Evolutionary conservation across 2,888 invertebrate species (phyloP).

Genomic region (Caenorhabditis sp.): DNA sequence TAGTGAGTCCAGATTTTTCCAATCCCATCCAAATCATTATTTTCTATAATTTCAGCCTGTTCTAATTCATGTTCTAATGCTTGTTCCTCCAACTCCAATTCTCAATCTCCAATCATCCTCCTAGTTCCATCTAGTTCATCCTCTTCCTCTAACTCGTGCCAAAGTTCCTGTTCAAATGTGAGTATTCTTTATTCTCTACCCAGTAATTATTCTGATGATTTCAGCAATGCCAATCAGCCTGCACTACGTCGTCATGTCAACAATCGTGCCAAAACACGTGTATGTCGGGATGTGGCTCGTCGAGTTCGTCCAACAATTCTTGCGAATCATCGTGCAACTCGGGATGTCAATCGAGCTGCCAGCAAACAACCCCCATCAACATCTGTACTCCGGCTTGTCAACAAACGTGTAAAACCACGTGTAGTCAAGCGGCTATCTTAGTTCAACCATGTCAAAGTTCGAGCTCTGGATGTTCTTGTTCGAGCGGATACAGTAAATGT

Average conservation of each 20-base stretch:
- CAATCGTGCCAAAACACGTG: conserved; percentile 39
- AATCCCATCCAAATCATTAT: neutral
- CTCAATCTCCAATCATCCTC: neutral
- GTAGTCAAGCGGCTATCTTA: conserved; percentile 19
- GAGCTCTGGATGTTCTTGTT: neutral
- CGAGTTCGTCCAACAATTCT: conserved; percentile 6
- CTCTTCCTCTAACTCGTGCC: neutral
- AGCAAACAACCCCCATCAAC: conserved; percentile 19
- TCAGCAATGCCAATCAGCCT: conserved; percentile 32
- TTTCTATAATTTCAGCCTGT: conserved; percentile 10
- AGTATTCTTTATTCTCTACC: neutral
- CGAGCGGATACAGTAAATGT: neutral
- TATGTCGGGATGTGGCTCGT: neutral
- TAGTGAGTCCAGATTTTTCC: neutral
- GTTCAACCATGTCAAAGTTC: conserved; percentile 4
- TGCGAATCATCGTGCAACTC: conserved; percentile 29
- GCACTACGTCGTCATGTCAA: conserved; percentile 19
- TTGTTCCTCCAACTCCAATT: conserved; percentile 9
- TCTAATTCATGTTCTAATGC: conserved; percentile 28
- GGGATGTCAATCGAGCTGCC: conserved; percentile 27
- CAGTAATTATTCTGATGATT: neutral
- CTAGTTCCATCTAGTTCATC: neutral
- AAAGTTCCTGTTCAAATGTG: neutral
- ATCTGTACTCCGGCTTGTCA: conserved; percentile 37
- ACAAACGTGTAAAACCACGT: conserved; percentile 28